A percentile compares a stretch with the other conserved stretches of the same genome.
phyloP scores from a whole-genome alignment of 2,888 invertebrate genomes.

The Polydrusus tereticollis region DNA sequence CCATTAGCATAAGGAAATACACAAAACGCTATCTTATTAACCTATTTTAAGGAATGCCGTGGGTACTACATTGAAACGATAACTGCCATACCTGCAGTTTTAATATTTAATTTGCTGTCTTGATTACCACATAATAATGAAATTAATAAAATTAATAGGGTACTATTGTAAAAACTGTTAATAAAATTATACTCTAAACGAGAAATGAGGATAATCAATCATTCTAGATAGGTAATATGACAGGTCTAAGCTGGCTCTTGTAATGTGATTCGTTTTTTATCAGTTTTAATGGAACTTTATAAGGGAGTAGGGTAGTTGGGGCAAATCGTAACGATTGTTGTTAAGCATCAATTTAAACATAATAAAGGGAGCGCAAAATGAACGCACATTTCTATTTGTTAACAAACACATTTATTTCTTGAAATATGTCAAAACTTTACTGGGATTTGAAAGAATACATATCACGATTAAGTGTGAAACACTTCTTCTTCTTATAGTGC shows the following conservation, averaged over 20 bases:
- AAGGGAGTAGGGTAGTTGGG: neutral
- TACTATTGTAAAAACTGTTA: conserved; percentile 9
- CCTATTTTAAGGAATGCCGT: too few relatives aligned
- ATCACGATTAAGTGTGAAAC: too few relatives aligned
- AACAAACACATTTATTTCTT: too few relatives aligned
- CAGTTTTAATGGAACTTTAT: conserved; percentile 21
- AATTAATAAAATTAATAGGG: neutral
- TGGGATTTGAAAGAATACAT: too few relatives aligned
- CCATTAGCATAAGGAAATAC: too few relatives aligned
- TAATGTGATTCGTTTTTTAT: conserved; percentile 45
- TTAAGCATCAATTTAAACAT: neutral
- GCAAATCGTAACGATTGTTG: neutral
- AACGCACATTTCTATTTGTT: too few relatives aligned
- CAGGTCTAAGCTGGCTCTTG: conserved; percentile 32
- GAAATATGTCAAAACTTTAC: too few relatives aligned
- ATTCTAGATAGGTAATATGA: conserved; percentile 31
- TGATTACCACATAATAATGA: neutral
- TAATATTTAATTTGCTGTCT: conserved; percentile 11
- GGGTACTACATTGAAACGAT: neutral
- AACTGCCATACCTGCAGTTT: conserved; percentile 6
- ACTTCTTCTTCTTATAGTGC: too few relatives aligned
- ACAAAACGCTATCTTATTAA: too few relatives aligned
- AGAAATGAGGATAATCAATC: conserved; percentile 28
- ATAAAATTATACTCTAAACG: neutral
- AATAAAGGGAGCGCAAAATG: too few relatives aligned